Percentiles rank a stretch among this genome's conserved stretches.
Conservation (phyloP, 2,888 invertebrate genomes). For the Leptinotarsa peninsularis region DNA sequence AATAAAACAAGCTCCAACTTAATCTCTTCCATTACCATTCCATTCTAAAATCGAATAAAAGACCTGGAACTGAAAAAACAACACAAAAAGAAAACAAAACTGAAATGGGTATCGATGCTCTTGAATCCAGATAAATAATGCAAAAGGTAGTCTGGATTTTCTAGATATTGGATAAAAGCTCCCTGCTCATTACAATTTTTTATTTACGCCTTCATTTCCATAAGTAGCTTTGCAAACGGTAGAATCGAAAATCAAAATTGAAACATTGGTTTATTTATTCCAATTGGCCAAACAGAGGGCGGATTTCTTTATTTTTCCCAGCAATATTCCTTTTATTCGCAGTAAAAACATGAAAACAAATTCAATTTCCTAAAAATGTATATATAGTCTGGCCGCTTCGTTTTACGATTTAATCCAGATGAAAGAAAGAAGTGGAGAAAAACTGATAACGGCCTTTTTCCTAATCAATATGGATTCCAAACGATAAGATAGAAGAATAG, state of each 20-base stretch:
- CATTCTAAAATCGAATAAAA: constrained; percentile 2
- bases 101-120: constrained; percentile 26
- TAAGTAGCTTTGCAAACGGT: constrained; percentile 39
- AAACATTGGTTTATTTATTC: constrained; percentile 27
- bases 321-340: constrained; percentile 15
- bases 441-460: constrained; percentile 48
- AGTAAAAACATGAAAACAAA: constrained; percentile 38
- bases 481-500: constrained; percentile 41
- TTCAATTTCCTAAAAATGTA: constrained; percentile 35
- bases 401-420: constrained; percentile 53
- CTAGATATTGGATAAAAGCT: constrained; percentile 39
- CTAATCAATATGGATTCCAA: constrained; percentile 50
- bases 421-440: constrained; percentile 48
- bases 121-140: constrained; percentile 34
- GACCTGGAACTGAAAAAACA: constrained; percentile 14
- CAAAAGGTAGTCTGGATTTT: constrained; percentile 39
- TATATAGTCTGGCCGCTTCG: constrained; percentile 9
- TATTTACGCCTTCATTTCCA: constrained; percentile 43
- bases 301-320: constrained; percentile 8
- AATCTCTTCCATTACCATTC: constrained; percentile 9
- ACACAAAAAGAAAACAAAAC: constrained; percentile 21
- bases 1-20: constrained; percentile 17
- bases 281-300: constrained; percentile 19
- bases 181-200: constrained; percentile 40
- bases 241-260: constrained; percentile 31